Evolutionary conservation across 2,797 vertebrate species (phyloP).

Genomic region (Poecile montanus): DNA sequence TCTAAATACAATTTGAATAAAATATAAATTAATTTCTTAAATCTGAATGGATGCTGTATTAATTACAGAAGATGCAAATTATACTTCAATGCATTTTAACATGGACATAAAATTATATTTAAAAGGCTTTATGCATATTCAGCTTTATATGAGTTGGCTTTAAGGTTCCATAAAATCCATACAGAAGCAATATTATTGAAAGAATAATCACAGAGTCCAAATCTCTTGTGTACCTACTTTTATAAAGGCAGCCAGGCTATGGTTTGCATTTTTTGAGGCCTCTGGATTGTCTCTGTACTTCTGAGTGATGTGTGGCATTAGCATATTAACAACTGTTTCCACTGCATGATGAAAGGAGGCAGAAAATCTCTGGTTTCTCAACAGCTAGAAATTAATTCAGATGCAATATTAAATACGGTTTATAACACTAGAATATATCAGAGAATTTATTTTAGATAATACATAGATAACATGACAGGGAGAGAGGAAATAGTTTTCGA

Average conservation of each 20-base stretch:
- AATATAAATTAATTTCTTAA: background rate
- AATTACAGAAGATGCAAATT: background rate
- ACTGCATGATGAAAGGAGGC: conserved; percentile 94
- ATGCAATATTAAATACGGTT: background rate
- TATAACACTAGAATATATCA: background rate
- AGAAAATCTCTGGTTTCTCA: conserved; percentile 95
- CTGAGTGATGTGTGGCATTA: conserved; percentile 97
- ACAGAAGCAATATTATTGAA: background rate
- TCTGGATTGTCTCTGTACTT: conserved; percentile 97
- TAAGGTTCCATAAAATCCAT: background rate
- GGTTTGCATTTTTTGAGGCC: conserved; percentile 95
- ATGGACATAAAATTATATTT: background rate
- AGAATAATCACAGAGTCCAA: background rate
- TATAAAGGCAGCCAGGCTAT: conserved; percentile 95
- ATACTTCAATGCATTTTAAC: background rate
- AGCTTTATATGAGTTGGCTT: background rate
- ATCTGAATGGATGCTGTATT: background rate
- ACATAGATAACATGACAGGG: background rate
- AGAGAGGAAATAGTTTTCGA: background rate
- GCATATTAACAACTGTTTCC: conserved; percentile 96
- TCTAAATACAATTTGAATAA: background rate
- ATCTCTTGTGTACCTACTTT: conserved; percentile 80
- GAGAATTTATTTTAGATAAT: background rate
- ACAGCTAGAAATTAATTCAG: conserved; percentile 79
- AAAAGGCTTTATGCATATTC: background rate